Evolutionary conservation across 2,113 vertebrate species (phyloP), one percentile per base, ranked within the genome.

Genomic region (Hymenochirus boettgeri): DNA sequence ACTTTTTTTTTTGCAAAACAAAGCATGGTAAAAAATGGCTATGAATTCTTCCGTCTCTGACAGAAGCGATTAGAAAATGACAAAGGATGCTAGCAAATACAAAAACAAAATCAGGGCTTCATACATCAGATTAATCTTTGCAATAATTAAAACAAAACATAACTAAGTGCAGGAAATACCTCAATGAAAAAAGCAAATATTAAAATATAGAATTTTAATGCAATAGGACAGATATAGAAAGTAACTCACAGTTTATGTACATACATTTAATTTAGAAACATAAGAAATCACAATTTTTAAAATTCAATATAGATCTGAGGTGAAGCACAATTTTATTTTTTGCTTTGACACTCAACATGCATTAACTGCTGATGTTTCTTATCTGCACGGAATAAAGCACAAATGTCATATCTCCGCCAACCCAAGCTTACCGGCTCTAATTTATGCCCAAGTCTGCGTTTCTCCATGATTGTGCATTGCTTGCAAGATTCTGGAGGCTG

Each of bases 1-100:
- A 72, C 74, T 33, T 89, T 89, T 87, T 91, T 83, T 93, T 90
- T 82, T 81, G 83, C 80, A 87, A 86, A 91, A 83, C 78, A 77
- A 82, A 29, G 73, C 84, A 87, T 86, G 81, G 85, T 88, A 82
- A 89, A 89, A 82, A 89, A 85, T 75, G 76, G 83, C 75, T 78
- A 89, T 82, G 71, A 73, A 39, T 33, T 23, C 50, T 35, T 12
- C 21, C 18, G 33, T 35, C 37, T 63, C 31, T 31, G n/a, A 63
- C 60, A 50, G 42, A 33, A 48, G 13, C 26, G 26, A 29, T 50
- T 10, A 77, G 21, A 80, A 80, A 75, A 82, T 79, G 73, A 76
- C 54, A n/a, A 78, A 83, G 74, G 75, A 82, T 42, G 19, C 22
- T 25, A 63, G 33, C 7, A 27, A 39, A 29, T 24, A 60, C 57